phyloP scores from a whole-genome alignment of 2,113 vertebrate genomes.

The Cyphomyrus plagiostoma region DNA sequence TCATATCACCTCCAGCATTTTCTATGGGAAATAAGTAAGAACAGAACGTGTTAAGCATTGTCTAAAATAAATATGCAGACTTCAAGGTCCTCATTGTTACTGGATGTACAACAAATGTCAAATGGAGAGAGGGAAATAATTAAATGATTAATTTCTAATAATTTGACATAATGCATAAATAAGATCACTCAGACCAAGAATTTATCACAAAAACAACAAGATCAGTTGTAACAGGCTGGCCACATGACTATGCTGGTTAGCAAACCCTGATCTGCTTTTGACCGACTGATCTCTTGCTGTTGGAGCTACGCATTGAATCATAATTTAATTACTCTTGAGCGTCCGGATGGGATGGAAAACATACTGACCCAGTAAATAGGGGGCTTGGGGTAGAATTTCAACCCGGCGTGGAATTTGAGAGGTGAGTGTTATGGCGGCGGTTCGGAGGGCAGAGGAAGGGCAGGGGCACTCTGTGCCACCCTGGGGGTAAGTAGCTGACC shows the following conservation, averaged over 20 bases:
- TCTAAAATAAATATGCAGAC: background rate
- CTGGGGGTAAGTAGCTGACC: conserved; percentile 13
- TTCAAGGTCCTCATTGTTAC: background rate
- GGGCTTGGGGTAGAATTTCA: conserved; percentile 19
- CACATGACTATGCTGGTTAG: background rate
- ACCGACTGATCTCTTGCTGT: conserved; percentile 15
- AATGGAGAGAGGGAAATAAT: background rate
- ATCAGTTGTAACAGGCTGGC: background rate
- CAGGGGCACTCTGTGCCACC: background rate
- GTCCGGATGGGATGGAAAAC: conserved; percentile 24
- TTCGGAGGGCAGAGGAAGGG: conserved; percentile 21
- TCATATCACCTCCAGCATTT: background rate
- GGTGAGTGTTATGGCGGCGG: background rate
- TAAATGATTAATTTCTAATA: background rate
- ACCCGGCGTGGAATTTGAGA: conserved; percentile 7
- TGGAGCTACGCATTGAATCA: background rate
- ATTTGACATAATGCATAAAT: background rate
- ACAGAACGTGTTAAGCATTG: background rate
- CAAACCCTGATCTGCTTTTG: conserved; percentile 27
- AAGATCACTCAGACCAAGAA: background rate
- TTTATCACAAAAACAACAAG: background rate
- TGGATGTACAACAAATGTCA: background rate
- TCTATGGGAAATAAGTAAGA: background rate
- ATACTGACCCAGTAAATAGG: conserved; percentile 27
- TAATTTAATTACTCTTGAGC: conserved; percentile 35